Evolutionary conservation across 2,888 invertebrate genomes (phyloP).

Genomic region (Drosophila planitibia): DNA sequence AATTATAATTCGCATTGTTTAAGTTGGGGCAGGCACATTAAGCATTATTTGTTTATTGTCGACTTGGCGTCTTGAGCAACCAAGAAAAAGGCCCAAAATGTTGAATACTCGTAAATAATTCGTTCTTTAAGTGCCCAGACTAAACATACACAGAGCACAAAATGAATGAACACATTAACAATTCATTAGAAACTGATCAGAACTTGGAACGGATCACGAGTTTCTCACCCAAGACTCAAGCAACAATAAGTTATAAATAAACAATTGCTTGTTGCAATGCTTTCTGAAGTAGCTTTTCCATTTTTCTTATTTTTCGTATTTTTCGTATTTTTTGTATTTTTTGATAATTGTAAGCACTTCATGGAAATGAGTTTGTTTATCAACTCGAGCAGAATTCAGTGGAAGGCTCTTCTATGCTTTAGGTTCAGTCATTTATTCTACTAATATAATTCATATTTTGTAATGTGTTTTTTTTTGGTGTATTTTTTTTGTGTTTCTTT

Average conservation of each 20-base stretch:
- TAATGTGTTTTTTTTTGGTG: conserved; percentile 8
- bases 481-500: conserved; percentile 7
- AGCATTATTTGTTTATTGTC: conserved; percentile 69
- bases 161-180: conserved; percentile 31
- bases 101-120: conserved; percentile 71
- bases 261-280: conserved; percentile 18
- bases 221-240: neutral
- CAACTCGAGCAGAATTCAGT: conserved; percentile 1
- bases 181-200: conserved; percentile 38
- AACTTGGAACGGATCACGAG: conserved; percentile 21
- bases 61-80: conserved; percentile 17
- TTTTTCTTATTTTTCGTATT: neutral
- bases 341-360: conserved; percentile 8
- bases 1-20: conserved; percentile 76
- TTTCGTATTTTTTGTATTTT: neutral
- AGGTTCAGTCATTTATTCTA: conserved; percentile 7
- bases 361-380: conserved; percentile 20
- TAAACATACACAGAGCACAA: conserved; percentile 39
- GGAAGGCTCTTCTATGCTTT: conserved; percentile 2
- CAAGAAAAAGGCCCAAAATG: conserved; percentile 37
- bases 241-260: conserved; percentile 34
- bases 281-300: neutral
- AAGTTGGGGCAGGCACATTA: conserved; percentile 60
- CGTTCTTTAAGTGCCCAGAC: conserved; percentile 63
- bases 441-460: conserved; percentile 45